Base-by-base conservation (phyloP, 2,797 vertebrate species). In the Platalea minor region DNA sequence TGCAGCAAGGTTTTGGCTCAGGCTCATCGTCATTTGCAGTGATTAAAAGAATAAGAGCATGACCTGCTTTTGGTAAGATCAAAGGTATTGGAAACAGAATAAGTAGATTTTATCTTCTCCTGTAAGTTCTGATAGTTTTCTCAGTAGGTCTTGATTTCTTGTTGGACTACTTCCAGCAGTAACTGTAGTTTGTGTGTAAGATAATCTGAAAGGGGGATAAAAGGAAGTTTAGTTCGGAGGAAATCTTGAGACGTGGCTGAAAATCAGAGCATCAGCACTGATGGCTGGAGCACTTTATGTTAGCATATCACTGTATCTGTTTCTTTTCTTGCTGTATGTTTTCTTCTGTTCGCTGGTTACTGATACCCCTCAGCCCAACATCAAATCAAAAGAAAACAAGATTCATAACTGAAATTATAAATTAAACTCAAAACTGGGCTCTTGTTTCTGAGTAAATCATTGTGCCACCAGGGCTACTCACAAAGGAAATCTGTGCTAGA, bases 61-160 rank as follows among this genome's bases (percentile, higher is more conserved):
- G 69, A 73, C 20, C 61, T 88, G 72, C 67, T 85, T 91, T 88
- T 81, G 65, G 51, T 61, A 73, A 73, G 41, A 65, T 69, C 51
- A 76, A 89, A 95, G 56, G 43, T 80, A 57, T 82, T 65, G 63
- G 61, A 84, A 93, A 76, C 1, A 5, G 33, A 77, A 20, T 45
- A 81, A 84, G 57, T 7, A 69, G 63, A 51, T 91, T 94, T 84
- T 85, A 39, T 91, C 4, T 13, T 76, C 70, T 89, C 51, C 77
- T 51, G 29, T 74, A 56, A 75, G 33, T 83, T 76, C 54, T 72
- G 63, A n/a, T 53, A 45, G 28, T 75, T 88, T 87, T 89, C 57
- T 98, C 90, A 98, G 50, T 97, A 98, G 46, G 97, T 98, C 91
- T 96, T 97, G 87, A 98, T 94, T 94, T 98, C 98, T 91, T 98